These are phyloP conservation scores for Thalpophila matura DNA, from an alignment of 2,888 invertebrate genomes.

Conservation along the genomic window DNA sequence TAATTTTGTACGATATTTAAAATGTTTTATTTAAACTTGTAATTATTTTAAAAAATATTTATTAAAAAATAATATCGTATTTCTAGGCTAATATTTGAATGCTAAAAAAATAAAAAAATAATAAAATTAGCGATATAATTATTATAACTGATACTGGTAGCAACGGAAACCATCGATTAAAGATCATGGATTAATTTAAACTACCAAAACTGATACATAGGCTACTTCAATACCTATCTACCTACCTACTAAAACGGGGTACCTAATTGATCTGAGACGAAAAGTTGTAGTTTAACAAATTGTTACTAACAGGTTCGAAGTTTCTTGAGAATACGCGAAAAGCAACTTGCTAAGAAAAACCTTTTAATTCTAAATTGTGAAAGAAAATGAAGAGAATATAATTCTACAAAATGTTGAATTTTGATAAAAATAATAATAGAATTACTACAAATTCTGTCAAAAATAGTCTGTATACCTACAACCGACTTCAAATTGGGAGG, in stretches of 20 bases:
- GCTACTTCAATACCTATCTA: constrained; percentile 6
- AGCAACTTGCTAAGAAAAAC: neutral
- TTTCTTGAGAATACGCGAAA: constrained; percentile 12
- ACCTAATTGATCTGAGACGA: constrained; percentile 20
- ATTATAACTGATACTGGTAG: neutral
- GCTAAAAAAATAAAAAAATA: neutral
- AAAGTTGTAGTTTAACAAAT: constrained; percentile 28
- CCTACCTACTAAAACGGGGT: too few relatives aligned
- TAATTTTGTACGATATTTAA: neutral
- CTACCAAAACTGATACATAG: constrained; percentile 14
- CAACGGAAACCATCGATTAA: neutral
- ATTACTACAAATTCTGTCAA: neutral
- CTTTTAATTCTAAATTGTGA: constrained; percentile 1
- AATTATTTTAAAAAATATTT: too few relatives aligned
- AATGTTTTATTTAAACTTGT: neutral
- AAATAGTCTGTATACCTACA: constrained; percentile 18
- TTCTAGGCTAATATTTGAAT: neutral
- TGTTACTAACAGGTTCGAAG: constrained; percentile 14
- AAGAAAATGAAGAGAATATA: neutral
- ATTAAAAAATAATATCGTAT: too few relatives aligned
- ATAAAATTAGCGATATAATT: neutral
- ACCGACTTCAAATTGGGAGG: constrained; percentile 61
- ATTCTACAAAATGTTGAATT: neutral
- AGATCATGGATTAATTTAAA: neutral
- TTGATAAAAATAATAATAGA: neutral